Evolutionary conservation across 2,113 vertebrate genomes (phyloP).

Genomic region (Heptranchias perlo): DNA sequence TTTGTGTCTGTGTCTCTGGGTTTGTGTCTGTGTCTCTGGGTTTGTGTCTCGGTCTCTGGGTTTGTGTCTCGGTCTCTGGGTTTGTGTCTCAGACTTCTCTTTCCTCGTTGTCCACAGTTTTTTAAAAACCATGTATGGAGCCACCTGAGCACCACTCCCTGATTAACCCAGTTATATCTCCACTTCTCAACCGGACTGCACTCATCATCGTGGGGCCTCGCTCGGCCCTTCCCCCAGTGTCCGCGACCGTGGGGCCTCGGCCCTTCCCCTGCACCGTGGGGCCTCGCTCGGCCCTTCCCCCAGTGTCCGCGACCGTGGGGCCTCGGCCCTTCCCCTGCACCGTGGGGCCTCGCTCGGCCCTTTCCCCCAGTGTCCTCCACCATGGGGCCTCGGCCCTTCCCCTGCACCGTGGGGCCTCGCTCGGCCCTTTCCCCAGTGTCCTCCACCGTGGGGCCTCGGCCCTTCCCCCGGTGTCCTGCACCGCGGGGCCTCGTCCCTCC

Average conservation of each 20-base stretch:
- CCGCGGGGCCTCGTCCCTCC: background rate
- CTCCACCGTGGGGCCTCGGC: background rate
- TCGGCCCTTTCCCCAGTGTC: background rate
- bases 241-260: background rate
- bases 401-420: background rate
- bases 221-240: background rate
- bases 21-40: too few species aligned
- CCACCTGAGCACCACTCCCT: background rate
- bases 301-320: background rate
- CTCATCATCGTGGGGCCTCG: background rate
- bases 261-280: too few species aligned
- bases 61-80: too few species aligned
- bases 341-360: background rate
- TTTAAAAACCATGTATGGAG: background rate
- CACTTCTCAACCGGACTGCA: background rate
- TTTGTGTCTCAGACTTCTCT: too few species aligned
- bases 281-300: background rate
- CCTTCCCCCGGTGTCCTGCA: too few species aligned
- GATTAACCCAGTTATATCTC: background rate
- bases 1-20: too few species aligned
- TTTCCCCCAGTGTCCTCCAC: background rate
- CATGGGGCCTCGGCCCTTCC: background rate
- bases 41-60: too few species aligned
- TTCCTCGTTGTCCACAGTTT: background rate
- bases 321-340: background rate